Evolutionary conservation across 2,797 vertebrate genomes (phyloP).

Genomic region (Lutjanus campechanus): DNA sequence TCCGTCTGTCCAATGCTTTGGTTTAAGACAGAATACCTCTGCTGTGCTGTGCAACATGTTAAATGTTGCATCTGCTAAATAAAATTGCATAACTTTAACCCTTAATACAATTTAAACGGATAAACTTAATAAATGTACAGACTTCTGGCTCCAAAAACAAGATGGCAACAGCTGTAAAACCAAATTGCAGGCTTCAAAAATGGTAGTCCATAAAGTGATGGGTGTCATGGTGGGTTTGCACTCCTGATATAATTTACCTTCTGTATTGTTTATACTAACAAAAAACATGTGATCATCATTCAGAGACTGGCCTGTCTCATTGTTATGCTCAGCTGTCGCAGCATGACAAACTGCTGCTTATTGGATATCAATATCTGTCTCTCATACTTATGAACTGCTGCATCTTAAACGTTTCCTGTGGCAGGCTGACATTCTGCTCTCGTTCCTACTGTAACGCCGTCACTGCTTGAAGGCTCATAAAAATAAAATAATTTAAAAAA

Average conservation of each 20-base stretch:
- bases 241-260: not conserved
- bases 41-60: not conserved
- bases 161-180: too few species aligned
- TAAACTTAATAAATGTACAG: too few species aligned
- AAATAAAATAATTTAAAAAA: too few species aligned
- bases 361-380: constrained; percentile 35
- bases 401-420: not conserved
- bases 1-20: not conserved
- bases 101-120: too few species aligned
- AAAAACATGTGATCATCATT: too few species aligned
- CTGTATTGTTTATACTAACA: too few species aligned
- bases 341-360: constrained; percentile 22
- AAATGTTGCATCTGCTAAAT: not conserved
- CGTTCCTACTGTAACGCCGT: not conserved
- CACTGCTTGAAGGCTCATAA: not conserved
- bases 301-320: not conserved
- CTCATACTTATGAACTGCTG: not conserved
- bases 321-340: not conserved
- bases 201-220: too few species aligned
- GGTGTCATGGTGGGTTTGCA: too few species aligned
- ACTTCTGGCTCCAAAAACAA: too few species aligned
- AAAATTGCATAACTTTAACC: too few species aligned
- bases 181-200: too few species aligned
- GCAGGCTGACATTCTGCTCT: not conserved
- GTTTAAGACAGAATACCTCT: too few species aligned